Evolutionary conservation across 2,888 invertebrate genomes (phyloP).

Genomic region (Archips xylosteana): DNA sequence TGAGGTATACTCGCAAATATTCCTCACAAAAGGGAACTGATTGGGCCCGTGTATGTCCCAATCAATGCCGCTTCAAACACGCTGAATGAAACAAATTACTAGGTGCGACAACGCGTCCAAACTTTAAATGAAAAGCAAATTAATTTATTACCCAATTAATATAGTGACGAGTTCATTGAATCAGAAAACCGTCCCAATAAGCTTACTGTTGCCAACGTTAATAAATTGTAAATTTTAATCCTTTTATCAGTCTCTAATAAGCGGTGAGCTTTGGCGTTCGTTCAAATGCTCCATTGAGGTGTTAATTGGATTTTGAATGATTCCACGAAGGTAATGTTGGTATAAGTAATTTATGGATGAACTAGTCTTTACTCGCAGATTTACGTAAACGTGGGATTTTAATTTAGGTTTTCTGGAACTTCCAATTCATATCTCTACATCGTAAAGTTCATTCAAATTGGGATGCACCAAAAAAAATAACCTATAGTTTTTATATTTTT

Average conservation of each 20-base stretch:
- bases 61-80: conserved; percentile 51
- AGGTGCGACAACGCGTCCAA: conserved; percentile 17
- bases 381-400: too few species aligned
- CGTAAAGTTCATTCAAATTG: too few species aligned
- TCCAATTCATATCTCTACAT: too few species aligned
- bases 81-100: conserved; percentile 56
- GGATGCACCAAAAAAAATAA: too few species aligned
- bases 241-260: neutral
- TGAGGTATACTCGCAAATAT: conserved; percentile 26
- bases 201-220: neutral
- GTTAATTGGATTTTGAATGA: neutral
- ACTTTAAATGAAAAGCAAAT: conserved; percentile 16
- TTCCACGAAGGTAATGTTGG: neutral
- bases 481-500: too few species aligned
- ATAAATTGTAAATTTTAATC: conserved; percentile 4
- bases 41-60: conserved; percentile 53
- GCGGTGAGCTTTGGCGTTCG: neutral
- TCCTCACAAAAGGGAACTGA: conserved; percentile 47
- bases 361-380: neutral
- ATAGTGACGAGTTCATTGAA: neutral
- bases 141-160: conserved; percentile 19
- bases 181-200: neutral
- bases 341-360: neutral
- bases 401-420: too few species aligned
- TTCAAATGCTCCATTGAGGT: conserved; percentile 1